Base-by-base conservation (phyloP, 2,888 invertebrate genomes). In the Anticlea derivata region DNA sequence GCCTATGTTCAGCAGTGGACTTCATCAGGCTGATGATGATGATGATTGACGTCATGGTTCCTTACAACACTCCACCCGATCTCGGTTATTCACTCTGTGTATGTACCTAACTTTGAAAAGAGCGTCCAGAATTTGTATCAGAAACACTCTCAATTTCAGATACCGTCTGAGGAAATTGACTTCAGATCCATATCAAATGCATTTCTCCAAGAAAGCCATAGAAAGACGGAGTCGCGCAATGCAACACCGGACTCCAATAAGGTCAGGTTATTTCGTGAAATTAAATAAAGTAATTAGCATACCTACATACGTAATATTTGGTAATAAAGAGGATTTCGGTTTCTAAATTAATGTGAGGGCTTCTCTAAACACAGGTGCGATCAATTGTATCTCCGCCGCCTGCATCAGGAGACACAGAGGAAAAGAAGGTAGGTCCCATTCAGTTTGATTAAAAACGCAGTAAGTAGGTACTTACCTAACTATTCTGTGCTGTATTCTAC, bases 121-220 rank as follows among this genome's bases (percentile, higher is more conserved):
- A n/a, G n/a, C n/a, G n/a, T n/a, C n/a, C n/a, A n/a, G n/a, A n/a
- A n/a, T n/a, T n/a, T n/a, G n/a, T n/a, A n/a, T n/a, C n/a, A n/a
- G n/a, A n/a, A 31, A 33, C 5, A 17, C 1, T 0, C 3, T n/a
- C n/a, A 7, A n/a, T 48, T 52, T 34, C 71, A 88, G 88, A 75
- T 83, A 64, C 73, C 72, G 34, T 64, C 75, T 35, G 87, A 86
- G 23, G 87, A 88, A 52, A 75, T 65, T 56, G 89, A 86, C 63
- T 89, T 82, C 66, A 83, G 85, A 78, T 78, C 75, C 13, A 73
- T 90, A 37, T 87, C 89, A 43, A 87, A 86, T 70, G 88, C 88
- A 54, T 90, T 89, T 65, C 73, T 90, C 33, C 84, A 81, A 66
- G 90, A 90, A 60, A 87, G 75, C 67, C 83, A 86, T 67, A 80